Evolutionary conservation across 2,113 vertebrate genomes (phyloP).

Genomic region (Sebastes fasciatus): DNA sequence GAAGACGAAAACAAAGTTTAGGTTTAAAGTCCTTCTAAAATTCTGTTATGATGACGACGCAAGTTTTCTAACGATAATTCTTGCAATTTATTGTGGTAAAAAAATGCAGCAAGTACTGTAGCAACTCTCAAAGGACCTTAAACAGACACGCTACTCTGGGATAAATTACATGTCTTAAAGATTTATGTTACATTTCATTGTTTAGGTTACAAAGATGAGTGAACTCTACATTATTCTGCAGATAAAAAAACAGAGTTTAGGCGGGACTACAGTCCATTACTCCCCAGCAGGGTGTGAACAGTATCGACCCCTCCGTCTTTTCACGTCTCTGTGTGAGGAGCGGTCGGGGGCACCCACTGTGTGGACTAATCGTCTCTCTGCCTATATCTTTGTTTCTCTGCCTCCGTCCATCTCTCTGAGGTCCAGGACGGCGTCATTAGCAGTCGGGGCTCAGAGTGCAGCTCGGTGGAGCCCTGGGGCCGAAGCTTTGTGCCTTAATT

Average conservation of each 20-base stretch:
- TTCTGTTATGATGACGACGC: no score
- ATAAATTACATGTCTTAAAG: no score
- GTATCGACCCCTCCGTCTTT: conserved; percentile 53
- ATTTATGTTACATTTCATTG: no score
- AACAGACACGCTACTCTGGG: no score
- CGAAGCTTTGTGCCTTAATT: conserved; percentile 81
- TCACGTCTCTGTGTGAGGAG: conserved; percentile 34
- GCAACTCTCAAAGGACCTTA: no score
- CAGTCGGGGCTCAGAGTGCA: conserved; percentile 73
- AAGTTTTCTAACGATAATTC: no score
- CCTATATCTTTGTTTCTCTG: neutral
- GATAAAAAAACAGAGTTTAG: conserved; percentile 1
- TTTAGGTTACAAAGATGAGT: neutral
- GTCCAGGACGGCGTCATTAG: conserved; percentile 69
- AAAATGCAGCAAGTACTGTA: no score
- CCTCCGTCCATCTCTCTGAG: conserved; percentile 28
- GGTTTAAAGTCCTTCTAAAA: no score
- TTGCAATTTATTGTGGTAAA: no score
- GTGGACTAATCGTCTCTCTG: conserved; percentile 45
- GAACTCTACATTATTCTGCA: neutral
- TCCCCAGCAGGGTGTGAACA: conserved; percentile 29
- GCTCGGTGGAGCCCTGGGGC: conserved; percentile 70
- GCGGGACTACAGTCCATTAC: conserved; percentile 40
- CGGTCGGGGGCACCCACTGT: conserved; percentile 26
- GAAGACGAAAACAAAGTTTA: no score